Evolutionary conservation across 2,888 invertebrate genomes (phyloP).

Genomic region (Drosophila niveifrons): DNA sequence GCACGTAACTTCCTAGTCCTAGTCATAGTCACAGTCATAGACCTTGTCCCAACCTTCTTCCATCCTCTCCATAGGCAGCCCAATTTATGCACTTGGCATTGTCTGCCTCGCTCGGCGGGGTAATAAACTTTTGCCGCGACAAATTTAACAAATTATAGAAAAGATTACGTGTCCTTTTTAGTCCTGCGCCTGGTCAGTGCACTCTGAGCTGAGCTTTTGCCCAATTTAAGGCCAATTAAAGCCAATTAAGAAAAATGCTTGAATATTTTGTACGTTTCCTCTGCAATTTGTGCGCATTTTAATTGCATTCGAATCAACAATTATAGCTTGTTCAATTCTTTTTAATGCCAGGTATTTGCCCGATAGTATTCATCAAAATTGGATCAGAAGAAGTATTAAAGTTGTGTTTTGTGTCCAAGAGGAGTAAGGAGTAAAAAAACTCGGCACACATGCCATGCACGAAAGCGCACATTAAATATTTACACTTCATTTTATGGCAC

Average conservation of each 20-base stretch:
- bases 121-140: constrained; percentile 81
- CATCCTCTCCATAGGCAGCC: constrained; percentile 45
- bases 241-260: constrained; percentile 63
- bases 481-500: constrained; percentile 85
- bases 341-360: constrained; percentile 10
- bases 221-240: constrained; percentile 73
- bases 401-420: background rate
- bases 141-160: constrained; percentile 80
- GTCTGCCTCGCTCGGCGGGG: constrained; percentile 69
- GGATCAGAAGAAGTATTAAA: constrained; percentile 31
- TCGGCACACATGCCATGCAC: constrained; percentile 68
- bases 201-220: background rate
- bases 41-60: background rate
- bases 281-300: constrained; percentile 25
- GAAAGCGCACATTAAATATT: constrained; percentile 85
- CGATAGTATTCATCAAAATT: constrained; percentile 14
- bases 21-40: background rate
- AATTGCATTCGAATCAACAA: constrained; percentile 46
- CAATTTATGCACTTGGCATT: constrained; percentile 78
- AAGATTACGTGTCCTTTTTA: constrained; percentile 71
- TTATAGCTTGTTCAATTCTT: constrained; percentile 31
- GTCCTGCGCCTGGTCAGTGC: constrained; percentile 36
- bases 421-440: background rate
- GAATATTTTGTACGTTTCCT: constrained; percentile 20
- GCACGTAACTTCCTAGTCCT: constrained; percentile 10